phyloP scores from a whole-genome alignment of 2,888 invertebrate species.

The Habrosyne pyritoides region DNA sequence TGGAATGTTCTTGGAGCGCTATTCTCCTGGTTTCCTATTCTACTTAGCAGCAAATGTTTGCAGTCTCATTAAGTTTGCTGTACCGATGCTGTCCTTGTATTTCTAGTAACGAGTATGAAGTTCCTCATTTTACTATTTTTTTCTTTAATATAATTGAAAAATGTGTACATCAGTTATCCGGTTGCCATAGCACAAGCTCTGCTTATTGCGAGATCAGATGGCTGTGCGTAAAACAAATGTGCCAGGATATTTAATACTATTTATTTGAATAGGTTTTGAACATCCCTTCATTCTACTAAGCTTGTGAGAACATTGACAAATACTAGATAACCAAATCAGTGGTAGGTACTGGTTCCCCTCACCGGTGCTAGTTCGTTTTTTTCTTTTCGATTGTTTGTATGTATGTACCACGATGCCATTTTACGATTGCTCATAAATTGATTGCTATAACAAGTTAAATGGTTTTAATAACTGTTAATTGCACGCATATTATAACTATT shows the following conservation, averaged over 20 bases:
- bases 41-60: not conserved
- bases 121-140: not conserved
- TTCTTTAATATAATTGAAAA: not conserved
- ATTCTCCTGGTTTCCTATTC: not conserved
- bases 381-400: not conserved
- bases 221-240: too few species aligned
- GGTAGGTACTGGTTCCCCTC: too few species aligned
- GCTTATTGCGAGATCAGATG: too few species aligned
- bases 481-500: slow-evolving; percentile 10
- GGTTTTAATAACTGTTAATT: slow-evolving; percentile 10
- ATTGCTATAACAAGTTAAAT: slow-evolving; percentile 6
- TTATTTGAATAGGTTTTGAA: too few species aligned
- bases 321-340: too few species aligned
- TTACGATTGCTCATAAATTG: slow-evolving; percentile 3
- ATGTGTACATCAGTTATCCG: too few species aligned
- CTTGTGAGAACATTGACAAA: too few species aligned
- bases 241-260: too few species aligned
- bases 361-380: too few species aligned
- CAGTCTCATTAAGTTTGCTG: not conserved
- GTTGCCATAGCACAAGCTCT: too few species aligned
- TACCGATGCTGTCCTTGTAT: not conserved
- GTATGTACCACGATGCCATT: not conserved
- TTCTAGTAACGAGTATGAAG: not conserved
- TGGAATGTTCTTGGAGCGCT: not conserved
- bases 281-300: too few species aligned